These are phyloP conservation scores for Phenganax stokvisi DNA, from an alignment of 92 coral and sea anemone species.

Conservation along the genomic window DNA sequence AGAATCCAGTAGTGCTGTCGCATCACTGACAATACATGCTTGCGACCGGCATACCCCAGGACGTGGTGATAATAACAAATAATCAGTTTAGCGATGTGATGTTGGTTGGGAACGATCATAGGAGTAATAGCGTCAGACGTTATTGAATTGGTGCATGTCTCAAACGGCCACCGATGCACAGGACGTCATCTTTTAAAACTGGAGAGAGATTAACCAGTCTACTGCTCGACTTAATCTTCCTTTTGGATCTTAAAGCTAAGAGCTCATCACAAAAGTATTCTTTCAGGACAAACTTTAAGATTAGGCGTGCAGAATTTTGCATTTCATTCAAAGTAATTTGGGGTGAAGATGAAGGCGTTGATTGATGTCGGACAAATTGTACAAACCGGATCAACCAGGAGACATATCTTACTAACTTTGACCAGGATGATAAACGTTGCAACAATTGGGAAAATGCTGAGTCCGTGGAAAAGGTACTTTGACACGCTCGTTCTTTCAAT, in stretches of 20 bases:
- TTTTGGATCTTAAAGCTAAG: slow-evolving; percentile 44
- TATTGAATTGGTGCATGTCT: slow-evolving; percentile 30
- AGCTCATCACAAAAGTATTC: slow-evolving; percentile 49
- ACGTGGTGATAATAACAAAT: slow-evolving; percentile 35
- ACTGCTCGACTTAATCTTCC: slow-evolving; percentile 50
- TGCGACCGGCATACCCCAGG: slow-evolving; percentile 28
- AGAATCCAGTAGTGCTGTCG: slow-evolving; percentile 29
- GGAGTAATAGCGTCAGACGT: slow-evolving; percentile 38
- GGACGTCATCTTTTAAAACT: slow-evolving; percentile 30
- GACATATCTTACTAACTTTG: slow-evolving; percentile 16
- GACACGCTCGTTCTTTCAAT: slow-evolving; percentile 16
- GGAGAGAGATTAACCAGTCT: slow-evolving; percentile 48
- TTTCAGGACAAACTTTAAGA: slow-evolving; percentile 40
- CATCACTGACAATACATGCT: slow-evolving; percentile 12
- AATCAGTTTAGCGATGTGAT: slow-evolving; percentile 30
- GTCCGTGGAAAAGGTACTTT: slow-evolving; percentile 12
- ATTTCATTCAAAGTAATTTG: slow-evolving; percentile 43
- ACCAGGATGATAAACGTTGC: slow-evolving; percentile 27
- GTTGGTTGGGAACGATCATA: slow-evolving; percentile 40
- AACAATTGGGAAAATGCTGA: slow-evolving; percentile 13
- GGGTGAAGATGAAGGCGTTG: background rate
- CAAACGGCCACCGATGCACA: slow-evolving; percentile 39
- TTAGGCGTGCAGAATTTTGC: slow-evolving; percentile 28
- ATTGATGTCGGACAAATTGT: background rate
- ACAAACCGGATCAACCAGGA: slow-evolving; percentile 34